Conservation (phyloP, 2,888 invertebrate species). For the Cryptus armator region DNA sequence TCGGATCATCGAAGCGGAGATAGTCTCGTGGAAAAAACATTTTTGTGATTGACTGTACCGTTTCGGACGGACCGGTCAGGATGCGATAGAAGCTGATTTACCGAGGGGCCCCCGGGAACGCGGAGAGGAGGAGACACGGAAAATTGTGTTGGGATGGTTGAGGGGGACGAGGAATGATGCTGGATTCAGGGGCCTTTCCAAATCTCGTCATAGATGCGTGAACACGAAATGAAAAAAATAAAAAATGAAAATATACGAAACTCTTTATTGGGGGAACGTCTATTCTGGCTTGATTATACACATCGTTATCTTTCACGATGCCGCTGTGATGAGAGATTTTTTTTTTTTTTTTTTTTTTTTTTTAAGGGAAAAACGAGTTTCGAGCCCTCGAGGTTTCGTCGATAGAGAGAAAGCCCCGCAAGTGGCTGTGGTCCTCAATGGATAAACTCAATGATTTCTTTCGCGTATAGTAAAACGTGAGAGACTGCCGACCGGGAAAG, state of each 20-base stretch:
- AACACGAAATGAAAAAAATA: neutral
- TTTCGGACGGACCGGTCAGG: conserved; percentile 56
- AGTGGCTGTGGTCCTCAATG: neutral
- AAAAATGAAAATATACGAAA: neutral
- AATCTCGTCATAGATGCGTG: neutral
- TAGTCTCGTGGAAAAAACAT: neutral
- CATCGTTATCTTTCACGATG: neutral
- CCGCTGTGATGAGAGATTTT: neutral
- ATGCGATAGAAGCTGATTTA: conserved; percentile 52
- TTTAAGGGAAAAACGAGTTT: neutral
- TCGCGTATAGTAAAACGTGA: neutral
- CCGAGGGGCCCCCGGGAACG: conserved; percentile 21
- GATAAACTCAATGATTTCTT: conserved; percentile 16
- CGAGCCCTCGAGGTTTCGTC: neutral
- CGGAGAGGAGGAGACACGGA: conserved; percentile 9
- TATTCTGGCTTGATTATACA: neutral
- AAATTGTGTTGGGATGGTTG: conserved; percentile 28
- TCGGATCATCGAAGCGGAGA: neutral
- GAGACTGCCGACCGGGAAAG: neutral
- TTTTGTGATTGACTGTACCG: conserved; percentile 55
- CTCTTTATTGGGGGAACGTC: neutral
- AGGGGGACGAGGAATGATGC: conserved; percentile 36
- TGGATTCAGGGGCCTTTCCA: neutral
- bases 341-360: no score
- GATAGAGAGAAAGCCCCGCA: neutral